Evolutionary conservation across 2,888 invertebrate genomes (phyloP).

Genomic region (Eupithecia exiguata): DNA sequence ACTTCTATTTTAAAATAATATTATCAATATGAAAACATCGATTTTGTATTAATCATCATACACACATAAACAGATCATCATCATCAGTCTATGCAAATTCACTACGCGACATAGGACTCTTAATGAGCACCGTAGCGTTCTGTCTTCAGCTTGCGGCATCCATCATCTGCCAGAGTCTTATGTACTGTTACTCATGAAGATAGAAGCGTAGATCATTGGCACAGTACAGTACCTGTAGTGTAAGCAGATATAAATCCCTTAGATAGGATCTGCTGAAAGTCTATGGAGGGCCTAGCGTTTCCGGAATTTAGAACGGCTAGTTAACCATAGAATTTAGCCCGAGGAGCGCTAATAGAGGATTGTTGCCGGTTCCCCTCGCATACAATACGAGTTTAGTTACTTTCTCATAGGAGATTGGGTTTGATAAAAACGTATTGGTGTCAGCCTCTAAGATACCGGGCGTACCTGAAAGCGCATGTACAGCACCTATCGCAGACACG

Average conservation of each 20-base stretch:
- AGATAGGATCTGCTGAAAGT: constrained; percentile 3
- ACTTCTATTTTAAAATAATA: constrained; percentile 6
- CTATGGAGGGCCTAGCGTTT: constrained; percentile 6
- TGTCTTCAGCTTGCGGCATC: neutral
- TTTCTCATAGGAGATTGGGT: constrained; percentile 79
- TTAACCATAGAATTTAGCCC: constrained; percentile 28
- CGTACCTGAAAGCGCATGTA: constrained; percentile 81
- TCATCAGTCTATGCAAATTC: neutral
- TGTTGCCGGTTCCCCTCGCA: constrained; percentile 41
- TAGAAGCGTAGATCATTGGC: neutral
- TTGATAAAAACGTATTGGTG: constrained; percentile 83
- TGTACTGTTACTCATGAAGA: neutral
- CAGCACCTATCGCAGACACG: constrained; percentile 79
- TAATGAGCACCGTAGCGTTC: neutral
- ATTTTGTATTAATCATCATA: neutral
- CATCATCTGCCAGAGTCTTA: neutral
- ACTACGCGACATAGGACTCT: neutral
- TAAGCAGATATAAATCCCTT: constrained; percentile 9
- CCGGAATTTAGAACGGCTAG: constrained; percentile 24
- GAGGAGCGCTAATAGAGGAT: constrained; percentile 42
- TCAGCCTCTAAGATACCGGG: constrained; percentile 74
- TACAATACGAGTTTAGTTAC: constrained; percentile 65
- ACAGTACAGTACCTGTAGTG: neutral
- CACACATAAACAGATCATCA: neutral
- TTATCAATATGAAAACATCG: neutral